Conservation (phyloP, 2,797 vertebrate genomes). For the Sciurus carolinensis region DNA sequence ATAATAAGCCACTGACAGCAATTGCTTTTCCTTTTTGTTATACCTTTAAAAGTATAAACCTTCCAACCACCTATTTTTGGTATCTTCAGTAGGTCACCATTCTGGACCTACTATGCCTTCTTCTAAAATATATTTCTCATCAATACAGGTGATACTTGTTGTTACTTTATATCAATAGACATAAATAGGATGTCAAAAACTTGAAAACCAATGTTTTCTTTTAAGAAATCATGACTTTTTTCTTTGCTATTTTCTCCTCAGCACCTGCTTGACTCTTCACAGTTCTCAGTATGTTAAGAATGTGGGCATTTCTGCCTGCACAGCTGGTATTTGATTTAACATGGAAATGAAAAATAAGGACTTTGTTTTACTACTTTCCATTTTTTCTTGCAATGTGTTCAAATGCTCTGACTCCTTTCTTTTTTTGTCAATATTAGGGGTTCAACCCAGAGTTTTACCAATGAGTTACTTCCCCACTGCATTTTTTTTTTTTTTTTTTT, state of each 20-base stretch:
- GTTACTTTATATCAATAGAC: constrained; percentile 34
- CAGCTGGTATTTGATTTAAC: constrained; percentile 55
- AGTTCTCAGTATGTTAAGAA: neutral
- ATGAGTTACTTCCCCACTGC: too few relatives aligned
- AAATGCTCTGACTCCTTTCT: neutral
- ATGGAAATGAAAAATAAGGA: constrained; percentile 41
- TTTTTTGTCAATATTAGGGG: too few relatives aligned
- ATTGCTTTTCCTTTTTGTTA: neutral
- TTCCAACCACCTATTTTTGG: neutral
- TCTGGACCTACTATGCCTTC: neutral
- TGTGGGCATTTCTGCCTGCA: neutral
- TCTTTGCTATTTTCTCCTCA: constrained; percentile 39
- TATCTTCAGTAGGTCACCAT: neutral
- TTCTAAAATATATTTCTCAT: constrained; percentile 46
- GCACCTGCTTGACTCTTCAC: constrained; percentile 40
- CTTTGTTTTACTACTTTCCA: neutral
- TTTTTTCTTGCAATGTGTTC: neutral
- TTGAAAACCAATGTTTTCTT: constrained; percentile 62
- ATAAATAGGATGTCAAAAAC: constrained; percentile 56
- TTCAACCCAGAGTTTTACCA: too few relatives aligned
- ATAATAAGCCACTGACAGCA: neutral
- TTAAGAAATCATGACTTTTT: constrained; percentile 49
- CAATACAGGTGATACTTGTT: neutral
- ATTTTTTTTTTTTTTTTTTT: too few relatives aligned
- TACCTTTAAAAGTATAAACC: neutral